Conservation (phyloP, 2,888 invertebrate species). For the Mylabris sibirica region DNA sequence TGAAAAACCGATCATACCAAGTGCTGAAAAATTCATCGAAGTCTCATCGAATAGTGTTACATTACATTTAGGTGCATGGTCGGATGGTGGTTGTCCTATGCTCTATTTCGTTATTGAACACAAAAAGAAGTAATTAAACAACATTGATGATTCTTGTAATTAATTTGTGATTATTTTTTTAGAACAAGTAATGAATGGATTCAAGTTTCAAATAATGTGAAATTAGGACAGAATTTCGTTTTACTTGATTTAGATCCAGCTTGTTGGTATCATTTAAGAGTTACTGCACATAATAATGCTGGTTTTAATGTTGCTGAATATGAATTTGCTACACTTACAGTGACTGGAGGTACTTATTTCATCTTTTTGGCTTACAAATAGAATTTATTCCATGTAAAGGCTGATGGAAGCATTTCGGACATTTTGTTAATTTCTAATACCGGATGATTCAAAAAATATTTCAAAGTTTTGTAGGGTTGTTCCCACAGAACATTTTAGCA, state of each 20-base stretch:
- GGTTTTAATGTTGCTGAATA: slow-evolving; percentile 95
- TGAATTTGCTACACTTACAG: slow-evolving; percentile 93
- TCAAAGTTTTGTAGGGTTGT: no score
- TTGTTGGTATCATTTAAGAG: slow-evolving; percentile 90
- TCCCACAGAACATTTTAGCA: no score
- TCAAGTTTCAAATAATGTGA: slow-evolving; percentile 92
- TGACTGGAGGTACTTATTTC: slow-evolving; percentile 92
- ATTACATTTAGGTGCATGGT: slow-evolving; percentile 91
- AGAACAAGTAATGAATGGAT: slow-evolving; percentile 90
- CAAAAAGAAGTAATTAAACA: slow-evolving; percentile 79
- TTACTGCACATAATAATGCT: slow-evolving; percentile 94
- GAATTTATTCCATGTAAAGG: neutral
- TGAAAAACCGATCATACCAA: slow-evolving; percentile 91
- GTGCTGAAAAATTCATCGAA: slow-evolving; percentile 89
- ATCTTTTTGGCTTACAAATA: slow-evolving; percentile 45
- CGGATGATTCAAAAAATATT: no score
- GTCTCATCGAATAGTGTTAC: slow-evolving; percentile 93
- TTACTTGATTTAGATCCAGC: slow-evolving; percentile 92
- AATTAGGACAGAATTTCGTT: slow-evolving; percentile 89
- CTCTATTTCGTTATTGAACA: slow-evolving; percentile 94
- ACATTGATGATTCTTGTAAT: neutral
- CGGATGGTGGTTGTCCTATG: slow-evolving; percentile 95
- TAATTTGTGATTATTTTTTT: slow-evolving; percentile 36
- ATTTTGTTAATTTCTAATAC: slow-evolving; percentile 34
- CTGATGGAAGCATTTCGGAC: neutral